A percentile compares a stretch with the other conserved stretches of the same genome.
These are phyloP conservation scores for Tachina grossa DNA, from an alignment of 2,888 invertebrate genomes.

Conservation along the genomic window DNA sequence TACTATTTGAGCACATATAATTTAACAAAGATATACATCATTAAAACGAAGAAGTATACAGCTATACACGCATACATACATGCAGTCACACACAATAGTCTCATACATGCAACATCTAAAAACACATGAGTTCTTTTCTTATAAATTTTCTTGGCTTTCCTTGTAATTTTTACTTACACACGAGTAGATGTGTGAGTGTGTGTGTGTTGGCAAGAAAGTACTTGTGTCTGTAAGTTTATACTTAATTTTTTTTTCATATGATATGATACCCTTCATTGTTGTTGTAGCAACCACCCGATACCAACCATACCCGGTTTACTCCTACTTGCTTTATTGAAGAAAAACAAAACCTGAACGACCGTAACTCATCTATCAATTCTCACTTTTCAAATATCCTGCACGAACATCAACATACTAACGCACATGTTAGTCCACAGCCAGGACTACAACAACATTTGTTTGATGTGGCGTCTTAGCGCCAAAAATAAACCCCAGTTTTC, in stretches of 20 bases:
- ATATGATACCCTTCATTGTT: conserved; percentile 56
- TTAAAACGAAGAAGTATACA: conserved; percentile 64
- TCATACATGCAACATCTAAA: conserved; percentile 19
- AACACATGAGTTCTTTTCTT: conserved; percentile 67
- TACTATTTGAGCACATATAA: conserved; percentile 13
- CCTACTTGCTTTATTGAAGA: conserved; percentile 39
- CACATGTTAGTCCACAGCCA: conserved; percentile 24
- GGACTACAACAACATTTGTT: conserved; percentile 42
- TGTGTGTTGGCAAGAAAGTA: conserved; percentile 48
- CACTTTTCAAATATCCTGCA: conserved; percentile 73
- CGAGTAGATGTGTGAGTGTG: conserved; percentile 2
- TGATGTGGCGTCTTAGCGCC: conserved; percentile 67
- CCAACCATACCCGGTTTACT: conserved; percentile 30
- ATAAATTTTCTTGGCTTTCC: conserved; percentile 46
- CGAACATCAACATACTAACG: conserved; percentile 46
- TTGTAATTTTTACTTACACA: conserved; percentile 58
- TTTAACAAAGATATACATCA: conserved; percentile 29
- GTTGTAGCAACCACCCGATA: conserved; percentile 11
- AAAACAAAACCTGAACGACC: conserved; percentile 69
- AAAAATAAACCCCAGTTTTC: conserved; percentile 56
- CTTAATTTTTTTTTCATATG: conserved; percentile 40
- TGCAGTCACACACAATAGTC: conserved; percentile 1
- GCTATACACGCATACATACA: conserved; percentile 57
- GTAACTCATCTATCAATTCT: conserved; percentile 83
- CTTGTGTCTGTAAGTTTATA: conserved; percentile 60